phyloP scores from a whole-genome alignment of 2,888 invertebrate genomes.

The Eugnorisma glareosa region DNA sequence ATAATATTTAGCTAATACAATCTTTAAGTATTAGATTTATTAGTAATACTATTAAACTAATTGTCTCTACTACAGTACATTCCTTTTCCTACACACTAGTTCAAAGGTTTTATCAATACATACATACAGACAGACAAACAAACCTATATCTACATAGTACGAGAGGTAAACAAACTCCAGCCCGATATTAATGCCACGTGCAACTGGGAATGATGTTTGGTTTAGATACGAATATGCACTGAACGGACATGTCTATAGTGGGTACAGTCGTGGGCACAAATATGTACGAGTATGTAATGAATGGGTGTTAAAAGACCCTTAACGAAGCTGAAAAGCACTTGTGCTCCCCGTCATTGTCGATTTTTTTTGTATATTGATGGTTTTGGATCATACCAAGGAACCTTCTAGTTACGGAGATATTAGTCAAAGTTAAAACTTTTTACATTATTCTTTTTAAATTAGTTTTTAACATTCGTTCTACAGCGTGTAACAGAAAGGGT shows the following conservation, averaged over 20 bases:
- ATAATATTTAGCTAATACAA: no score
- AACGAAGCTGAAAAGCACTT: not conserved
- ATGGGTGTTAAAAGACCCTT: not conserved
- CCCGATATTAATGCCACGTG: conserved; percentile 64
- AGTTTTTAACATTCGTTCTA: no score
- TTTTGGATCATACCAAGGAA: not conserved
- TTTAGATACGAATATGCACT: conserved; percentile 53
- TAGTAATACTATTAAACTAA: conserved; percentile 1
- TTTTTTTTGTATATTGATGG: not conserved
- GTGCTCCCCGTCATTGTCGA: not conserved
- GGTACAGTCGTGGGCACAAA: not conserved
- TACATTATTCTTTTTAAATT: no score
- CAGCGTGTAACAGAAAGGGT: no score
- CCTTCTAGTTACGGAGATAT: no score
- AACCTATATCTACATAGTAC: conserved; percentile 27
- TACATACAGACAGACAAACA: not conserved
- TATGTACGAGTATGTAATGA: not conserved
- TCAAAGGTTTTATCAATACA: conserved; percentile 54
- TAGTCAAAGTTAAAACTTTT: no score
- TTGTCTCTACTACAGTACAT: conserved; percentile 1
- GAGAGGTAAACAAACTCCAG: conserved; percentile 66
- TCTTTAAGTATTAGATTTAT: no score
- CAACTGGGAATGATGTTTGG: conserved; percentile 47
- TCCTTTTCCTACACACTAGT: conserved; percentile 19
- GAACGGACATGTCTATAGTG: conserved; percentile 32